phyloP scores from a whole-genome alignment of 2,113 vertebrate species.

The Paedocypris sp. region DNA sequence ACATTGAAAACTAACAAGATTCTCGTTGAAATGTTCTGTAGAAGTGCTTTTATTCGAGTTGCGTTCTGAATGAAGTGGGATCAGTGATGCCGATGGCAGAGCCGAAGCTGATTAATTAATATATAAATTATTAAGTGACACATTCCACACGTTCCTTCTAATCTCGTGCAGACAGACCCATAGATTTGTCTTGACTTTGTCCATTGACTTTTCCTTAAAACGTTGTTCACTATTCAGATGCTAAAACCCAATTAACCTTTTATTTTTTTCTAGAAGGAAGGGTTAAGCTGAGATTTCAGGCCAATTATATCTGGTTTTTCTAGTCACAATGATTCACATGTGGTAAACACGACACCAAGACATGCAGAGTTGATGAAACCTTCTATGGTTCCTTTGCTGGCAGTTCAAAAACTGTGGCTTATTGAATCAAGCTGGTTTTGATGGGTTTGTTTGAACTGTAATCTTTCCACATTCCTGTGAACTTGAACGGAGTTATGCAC shows the following conservation, averaged over 20 bases:
- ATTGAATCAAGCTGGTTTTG: too few species aligned
- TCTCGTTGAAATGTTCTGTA: slow-evolving; percentile 58
- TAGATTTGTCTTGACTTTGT: not conserved
- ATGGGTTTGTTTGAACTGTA: too few species aligned
- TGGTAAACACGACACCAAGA: not conserved
- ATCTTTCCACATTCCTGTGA: too few species aligned
- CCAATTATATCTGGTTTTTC: not conserved
- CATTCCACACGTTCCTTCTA: slow-evolving; percentile 21
- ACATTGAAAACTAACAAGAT: too few species aligned
- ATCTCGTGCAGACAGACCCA: not conserved
- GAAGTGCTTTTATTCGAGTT: slow-evolving; percentile 41
- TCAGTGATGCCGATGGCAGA: slow-evolving; percentile 24
- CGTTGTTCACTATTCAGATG: not conserved
- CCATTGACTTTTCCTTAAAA: not conserved
- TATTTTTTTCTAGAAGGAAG: not conserved
- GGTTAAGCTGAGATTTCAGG: not conserved
- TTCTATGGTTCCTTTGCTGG: not conserved
- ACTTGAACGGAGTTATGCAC: too few species aligned
- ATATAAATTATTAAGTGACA: slow-evolving; percentile 37
- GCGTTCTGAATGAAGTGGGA: slow-evolving; percentile 50
- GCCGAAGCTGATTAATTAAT: slow-evolving; percentile 28
- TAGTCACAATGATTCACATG: not conserved
- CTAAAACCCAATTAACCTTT: not conserved
- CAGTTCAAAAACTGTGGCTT: too few species aligned
- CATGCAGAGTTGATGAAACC: not conserved